phyloP scores from a whole-genome alignment of 2,113 vertebrate species.

The Lanius collurio region DNA sequence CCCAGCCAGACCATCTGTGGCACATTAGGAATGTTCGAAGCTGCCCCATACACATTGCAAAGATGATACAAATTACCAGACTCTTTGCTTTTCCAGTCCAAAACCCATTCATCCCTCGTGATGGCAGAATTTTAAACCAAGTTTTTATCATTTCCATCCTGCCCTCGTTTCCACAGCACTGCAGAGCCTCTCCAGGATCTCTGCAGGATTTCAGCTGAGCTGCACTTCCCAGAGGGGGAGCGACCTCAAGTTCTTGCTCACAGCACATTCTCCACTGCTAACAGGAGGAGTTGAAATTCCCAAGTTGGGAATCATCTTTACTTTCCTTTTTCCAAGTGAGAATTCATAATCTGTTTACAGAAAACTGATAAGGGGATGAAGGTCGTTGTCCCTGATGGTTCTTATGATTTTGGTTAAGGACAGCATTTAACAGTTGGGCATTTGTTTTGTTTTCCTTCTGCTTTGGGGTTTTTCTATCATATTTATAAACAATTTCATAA shows the following conservation, averaged over 20 bases:
- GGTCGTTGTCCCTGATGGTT: accelerated
- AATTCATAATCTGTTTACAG: neutral
- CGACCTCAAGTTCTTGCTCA: accelerated
- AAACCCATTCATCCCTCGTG: neutral
- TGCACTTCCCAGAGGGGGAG: accelerated
- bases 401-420: neutral
- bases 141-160: neutral
- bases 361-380: neutral
- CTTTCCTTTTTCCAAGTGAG: neutral
- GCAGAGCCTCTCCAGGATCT: neutral
- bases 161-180: neutral
- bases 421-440: neutral
- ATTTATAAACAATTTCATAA: neutral
- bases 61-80: neutral
- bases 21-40: neutral
- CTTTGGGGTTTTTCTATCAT: neutral
- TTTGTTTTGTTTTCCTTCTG: neutral
- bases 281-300: neutral
- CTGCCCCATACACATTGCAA: neutral
- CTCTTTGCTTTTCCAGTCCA: neutral
- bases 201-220: neutral
- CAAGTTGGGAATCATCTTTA: neutral
- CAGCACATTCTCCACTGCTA: neutral
- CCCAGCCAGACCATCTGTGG: conserved; percentile 56
- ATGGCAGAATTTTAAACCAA: neutral